Conservation (phyloP, 2,113 vertebrate species). For the Cyanoderma ruficeps region DNA sequence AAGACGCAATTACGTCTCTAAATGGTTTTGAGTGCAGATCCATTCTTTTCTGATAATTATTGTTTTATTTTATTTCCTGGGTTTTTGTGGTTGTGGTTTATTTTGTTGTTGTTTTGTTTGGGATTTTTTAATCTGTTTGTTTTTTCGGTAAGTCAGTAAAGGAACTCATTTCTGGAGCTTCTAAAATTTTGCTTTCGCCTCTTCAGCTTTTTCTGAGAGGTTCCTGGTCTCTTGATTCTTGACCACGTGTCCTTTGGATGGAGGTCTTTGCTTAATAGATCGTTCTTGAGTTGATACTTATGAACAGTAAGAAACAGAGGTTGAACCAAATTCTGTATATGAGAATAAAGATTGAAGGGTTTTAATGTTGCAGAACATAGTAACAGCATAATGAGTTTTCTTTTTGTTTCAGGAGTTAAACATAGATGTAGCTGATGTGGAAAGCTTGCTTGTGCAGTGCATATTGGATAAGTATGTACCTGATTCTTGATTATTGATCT, state of each 20-base stretch:
- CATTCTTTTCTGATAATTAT: background rate
- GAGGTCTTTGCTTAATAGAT: background rate
- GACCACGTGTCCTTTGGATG: background rate
- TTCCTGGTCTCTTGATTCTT: background rate
- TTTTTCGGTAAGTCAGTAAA: background rate
- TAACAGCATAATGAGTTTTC: constrained; percentile 10
- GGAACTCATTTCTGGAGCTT: background rate
- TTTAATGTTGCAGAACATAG: background rate
- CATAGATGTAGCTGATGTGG: constrained; percentile 98
- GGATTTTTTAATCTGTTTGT: background rate
- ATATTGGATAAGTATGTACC: constrained; percentile 98
- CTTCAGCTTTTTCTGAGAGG: background rate
- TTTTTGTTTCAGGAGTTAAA: constrained; percentile 90
- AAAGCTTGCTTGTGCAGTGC: constrained; percentile 99
- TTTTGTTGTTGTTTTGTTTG: background rate
- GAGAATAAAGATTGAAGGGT: background rate
- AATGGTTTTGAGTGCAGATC: background rate
- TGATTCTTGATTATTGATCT: background rate
- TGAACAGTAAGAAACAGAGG: background rate
- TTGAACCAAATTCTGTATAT: background rate
- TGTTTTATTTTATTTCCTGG: background rate
- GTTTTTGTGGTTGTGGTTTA: background rate
- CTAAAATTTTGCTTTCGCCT: background rate
- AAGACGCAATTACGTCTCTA: background rate
- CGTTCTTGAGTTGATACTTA: background rate